phyloP scores from a whole-genome alignment of 2,888 invertebrate species.

The Pherbina coryleti region DNA sequence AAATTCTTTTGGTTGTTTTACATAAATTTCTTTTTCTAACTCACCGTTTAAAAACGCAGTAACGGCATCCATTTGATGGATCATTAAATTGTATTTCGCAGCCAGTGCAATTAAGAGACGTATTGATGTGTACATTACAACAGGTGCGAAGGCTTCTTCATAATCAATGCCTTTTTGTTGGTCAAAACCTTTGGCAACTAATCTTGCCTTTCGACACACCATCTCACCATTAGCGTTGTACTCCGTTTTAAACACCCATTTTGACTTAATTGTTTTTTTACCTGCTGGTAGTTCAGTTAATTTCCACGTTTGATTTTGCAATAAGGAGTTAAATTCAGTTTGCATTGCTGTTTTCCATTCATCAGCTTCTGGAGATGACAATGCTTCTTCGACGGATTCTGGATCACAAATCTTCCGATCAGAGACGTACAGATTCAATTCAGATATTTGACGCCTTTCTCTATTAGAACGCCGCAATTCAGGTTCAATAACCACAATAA shows the following conservation, averaged over 20 bases:
- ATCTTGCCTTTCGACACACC: constrained; percentile 38
- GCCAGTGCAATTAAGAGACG: constrained; percentile 35
- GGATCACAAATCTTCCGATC: background rate
- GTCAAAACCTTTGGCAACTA: constrained; percentile 35
- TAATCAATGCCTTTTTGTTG: constrained; percentile 40
- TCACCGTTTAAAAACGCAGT: constrained; percentile 35
- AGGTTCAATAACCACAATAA: background rate
- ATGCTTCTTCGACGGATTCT: constrained; percentile 16
- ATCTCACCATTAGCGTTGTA: constrained; percentile 31
- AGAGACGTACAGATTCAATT: background rate
- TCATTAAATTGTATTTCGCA: constrained; percentile 29
- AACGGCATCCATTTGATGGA: constrained; percentile 40
- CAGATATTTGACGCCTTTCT: background rate
- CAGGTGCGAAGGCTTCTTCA: constrained; percentile 35
- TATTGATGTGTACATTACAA: constrained; percentile 35
- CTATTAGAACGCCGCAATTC: background rate
- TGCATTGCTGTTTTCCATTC: constrained; percentile 35
- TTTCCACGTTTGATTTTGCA: constrained; percentile 28
- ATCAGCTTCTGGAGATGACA: background rate
- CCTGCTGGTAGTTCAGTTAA: constrained; percentile 28
- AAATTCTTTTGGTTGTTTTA: constrained; percentile 18
- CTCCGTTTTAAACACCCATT: constrained; percentile 40
- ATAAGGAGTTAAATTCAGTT: constrained; percentile 25
- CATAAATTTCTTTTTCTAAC: constrained; percentile 15
- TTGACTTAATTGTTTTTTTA: constrained; percentile 37